phyloP scores from a whole-genome alignment of 2,888 invertebrate genomes.

The Drosophila kanekoi region DNA sequence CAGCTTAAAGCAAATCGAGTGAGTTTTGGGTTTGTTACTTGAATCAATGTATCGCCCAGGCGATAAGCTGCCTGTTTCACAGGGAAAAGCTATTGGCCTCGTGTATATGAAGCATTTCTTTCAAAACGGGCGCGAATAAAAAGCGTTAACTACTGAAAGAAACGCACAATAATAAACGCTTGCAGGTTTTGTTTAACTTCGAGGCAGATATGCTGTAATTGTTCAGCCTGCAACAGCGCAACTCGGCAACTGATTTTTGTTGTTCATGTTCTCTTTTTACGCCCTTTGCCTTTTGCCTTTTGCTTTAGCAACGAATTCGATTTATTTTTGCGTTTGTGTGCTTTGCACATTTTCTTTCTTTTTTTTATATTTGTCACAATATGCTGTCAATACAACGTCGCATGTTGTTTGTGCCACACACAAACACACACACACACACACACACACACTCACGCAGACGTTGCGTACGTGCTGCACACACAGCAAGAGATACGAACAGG shows the following conservation, averaged over 20 bases:
- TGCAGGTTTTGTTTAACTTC: conserved; percentile 5
- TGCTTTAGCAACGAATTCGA: conserved; percentile 44
- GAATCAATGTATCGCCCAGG: background rate
- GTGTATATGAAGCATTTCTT: background rate
- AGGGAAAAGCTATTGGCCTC: background rate
- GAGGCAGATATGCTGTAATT: conserved; percentile 34
- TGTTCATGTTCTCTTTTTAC: conserved; percentile 18
- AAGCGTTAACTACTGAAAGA: background rate
- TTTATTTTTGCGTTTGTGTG: conserved; percentile 51
- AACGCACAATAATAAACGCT: conserved; percentile 4
- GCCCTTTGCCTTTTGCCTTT: conserved; percentile 34
- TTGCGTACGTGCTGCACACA: conserved; percentile 64
- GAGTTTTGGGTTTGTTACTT: background rate
- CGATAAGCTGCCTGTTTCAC: background rate
- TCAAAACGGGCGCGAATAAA: too few species aligned
- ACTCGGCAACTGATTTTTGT: conserved; percentile 6
- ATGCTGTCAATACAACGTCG: conserved; percentile 75
- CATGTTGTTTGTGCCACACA: conserved; percentile 65
- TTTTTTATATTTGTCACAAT: conserved; percentile 78
- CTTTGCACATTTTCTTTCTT: conserved; percentile 25
- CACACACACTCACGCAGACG: conserved; percentile 17
- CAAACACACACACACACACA: conserved; percentile 30
- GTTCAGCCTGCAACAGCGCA: conserved; percentile 14
- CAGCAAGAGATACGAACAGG: conserved; percentile 41
- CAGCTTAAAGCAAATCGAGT: background rate